A percentile compares a stretch with the other conserved stretches of the same genome.
These are phyloP conservation scores for Actinopyga echinites DNA, from an alignment of 53 echinoderm and acorn worm species.

Conservation along the genomic window DNA sequence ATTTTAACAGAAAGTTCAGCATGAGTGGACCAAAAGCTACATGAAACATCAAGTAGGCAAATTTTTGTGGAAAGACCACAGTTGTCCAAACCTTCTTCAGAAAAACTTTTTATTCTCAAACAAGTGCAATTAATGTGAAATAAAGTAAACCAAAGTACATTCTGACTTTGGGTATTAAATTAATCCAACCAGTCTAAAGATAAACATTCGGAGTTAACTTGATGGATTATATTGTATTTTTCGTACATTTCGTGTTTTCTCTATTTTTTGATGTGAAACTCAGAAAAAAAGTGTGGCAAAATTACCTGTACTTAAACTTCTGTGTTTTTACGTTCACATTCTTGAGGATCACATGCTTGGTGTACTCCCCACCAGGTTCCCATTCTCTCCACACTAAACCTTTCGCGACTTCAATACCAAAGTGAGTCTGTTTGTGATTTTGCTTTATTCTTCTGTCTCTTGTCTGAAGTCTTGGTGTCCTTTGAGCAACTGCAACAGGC, in stretches of 20 bases:
- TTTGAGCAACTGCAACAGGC: constrained; percentile 67
- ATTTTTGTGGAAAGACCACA: too few species aligned
- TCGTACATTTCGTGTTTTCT: too few species aligned
- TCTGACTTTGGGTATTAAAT: too few species aligned
- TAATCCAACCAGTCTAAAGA: too few species aligned
- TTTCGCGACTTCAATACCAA: constrained; percentile 96
- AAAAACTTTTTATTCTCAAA: too few species aligned
- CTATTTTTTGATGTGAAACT: not conserved
- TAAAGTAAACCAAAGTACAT: too few species aligned
- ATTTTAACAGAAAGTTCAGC: not conserved
- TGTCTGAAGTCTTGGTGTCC: not conserved
- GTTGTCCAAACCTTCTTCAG: too few species aligned
- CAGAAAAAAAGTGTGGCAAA: not conserved
- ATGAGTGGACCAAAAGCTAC: too few species aligned
- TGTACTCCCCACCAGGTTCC: constrained; percentile 99
- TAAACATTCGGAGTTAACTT: too few species aligned
- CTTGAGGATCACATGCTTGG: constrained; percentile 90
- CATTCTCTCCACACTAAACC: constrained; percentile 93
- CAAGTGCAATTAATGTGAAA: too few species aligned
- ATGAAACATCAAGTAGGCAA: too few species aligned
- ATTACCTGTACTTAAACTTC: constrained; percentile 91
- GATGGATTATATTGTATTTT: too few species aligned
- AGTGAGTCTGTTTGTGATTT: constrained; percentile 65
- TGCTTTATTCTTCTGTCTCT: constrained; percentile 7
- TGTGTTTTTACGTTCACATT: constrained; percentile 98